Conservation (phyloP, 2,888 invertebrate genomes). For the Eupeodes latifasciatus region DNA sequence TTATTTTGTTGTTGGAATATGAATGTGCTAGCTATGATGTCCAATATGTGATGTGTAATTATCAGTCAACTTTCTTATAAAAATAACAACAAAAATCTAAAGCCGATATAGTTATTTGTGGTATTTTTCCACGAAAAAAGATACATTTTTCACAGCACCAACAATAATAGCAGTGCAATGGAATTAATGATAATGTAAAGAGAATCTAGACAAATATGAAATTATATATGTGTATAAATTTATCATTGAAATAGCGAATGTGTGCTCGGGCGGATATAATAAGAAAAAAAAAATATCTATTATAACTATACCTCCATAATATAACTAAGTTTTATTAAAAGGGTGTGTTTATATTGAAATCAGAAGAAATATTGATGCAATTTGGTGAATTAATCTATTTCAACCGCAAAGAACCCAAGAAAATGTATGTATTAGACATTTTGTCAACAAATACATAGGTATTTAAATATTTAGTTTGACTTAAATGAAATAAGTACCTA, state of each 20-base stretch:
- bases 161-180: neutral
- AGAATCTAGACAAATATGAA: constrained; percentile 56
- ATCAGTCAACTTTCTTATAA: constrained; percentile 35
- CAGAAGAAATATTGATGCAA: constrained; percentile 22
- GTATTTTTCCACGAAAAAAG: constrained; percentile 24
- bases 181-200: constrained; percentile 17
- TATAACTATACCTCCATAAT: neutral
- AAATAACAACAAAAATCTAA: constrained; percentile 44
- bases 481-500: neutral
- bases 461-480: neutral
- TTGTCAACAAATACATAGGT: neutral
- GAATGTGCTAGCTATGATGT: neutral
- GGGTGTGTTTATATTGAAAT: constrained; percentile 46
- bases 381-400: constrained; percentile 8
- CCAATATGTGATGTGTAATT: constrained; percentile 42
- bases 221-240: constrained; percentile 20
- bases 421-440: constrained; percentile 51
- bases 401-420: constrained; percentile 3
- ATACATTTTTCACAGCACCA: constrained; percentile 44
- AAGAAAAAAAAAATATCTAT: constrained; percentile 23
- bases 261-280: constrained; percentile 8
- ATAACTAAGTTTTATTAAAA: constrained; percentile 8
- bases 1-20: constrained; percentile 28
- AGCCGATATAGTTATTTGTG: constrained; percentile 54
- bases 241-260: constrained; percentile 17